Evolutionary conservation across 2,113 vertebrate genomes (phyloP).

Genomic region (Platysteira castanea): DNA sequence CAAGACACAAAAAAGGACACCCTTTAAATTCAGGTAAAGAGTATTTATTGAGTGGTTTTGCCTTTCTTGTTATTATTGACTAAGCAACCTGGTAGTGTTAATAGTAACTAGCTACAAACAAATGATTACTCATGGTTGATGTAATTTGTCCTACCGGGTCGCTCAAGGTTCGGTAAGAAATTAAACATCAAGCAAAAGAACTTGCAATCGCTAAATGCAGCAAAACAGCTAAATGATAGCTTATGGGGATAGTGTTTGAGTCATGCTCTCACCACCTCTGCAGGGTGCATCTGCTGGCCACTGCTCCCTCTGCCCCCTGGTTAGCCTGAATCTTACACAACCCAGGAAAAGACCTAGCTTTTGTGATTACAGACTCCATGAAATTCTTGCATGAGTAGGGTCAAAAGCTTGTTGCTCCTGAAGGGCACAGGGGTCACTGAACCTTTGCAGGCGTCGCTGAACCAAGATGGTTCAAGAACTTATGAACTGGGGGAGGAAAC

Average conservation of each 20-base stretch:
- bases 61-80: not conserved
- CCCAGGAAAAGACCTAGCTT: not conserved
- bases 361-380: not conserved
- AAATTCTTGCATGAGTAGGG: not conserved
- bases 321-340: not conserved
- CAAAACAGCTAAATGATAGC: not conserved
- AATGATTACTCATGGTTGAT: slow-evolving; percentile 26
- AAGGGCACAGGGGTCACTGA: not conserved
- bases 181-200: slow-evolving; percentile 7
- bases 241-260: not conserved
- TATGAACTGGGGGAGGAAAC: not conserved
- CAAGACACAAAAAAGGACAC: not conserved
- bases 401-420: not conserved
- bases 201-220: not conserved
- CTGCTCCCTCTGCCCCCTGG: not conserved
- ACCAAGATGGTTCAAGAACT: not conserved
- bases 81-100: not conserved
- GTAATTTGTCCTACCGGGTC: not conserved
- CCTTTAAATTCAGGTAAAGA: not conserved
- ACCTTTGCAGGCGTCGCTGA: not conserved
- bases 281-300: not conserved
- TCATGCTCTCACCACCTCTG: not conserved
- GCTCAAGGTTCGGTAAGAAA: slow-evolving; percentile 25
- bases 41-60: not conserved
- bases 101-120: slow-evolving; percentile 3